These are phyloP conservation scores for Leptobrachium ailaonicum DNA, from an alignment of 2,113 vertebrate species.

Conservation along the genomic window DNA sequence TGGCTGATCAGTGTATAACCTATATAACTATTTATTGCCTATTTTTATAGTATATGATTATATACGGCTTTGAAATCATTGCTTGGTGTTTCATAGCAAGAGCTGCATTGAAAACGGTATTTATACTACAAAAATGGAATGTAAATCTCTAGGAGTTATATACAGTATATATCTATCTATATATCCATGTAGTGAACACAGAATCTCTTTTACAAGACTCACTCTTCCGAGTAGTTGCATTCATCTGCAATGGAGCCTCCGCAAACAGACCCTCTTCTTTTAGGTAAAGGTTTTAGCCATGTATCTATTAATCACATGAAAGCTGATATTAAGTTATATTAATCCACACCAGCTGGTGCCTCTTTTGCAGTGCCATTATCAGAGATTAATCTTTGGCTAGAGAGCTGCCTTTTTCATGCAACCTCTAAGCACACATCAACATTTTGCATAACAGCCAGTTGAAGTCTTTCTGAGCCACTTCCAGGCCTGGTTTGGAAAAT, in stretches of 20 bases:
- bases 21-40: too few species aligned
- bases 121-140: too few species aligned
- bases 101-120: too few species aligned
- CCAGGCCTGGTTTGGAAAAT: conserved; percentile 12
- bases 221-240: neutral
- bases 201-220: too few species aligned
- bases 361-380: conserved; percentile 71
- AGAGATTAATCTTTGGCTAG: conserved; percentile 73
- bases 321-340: conserved; percentile 73
- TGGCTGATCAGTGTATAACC: too few species aligned
- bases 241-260: conserved; percentile 51
- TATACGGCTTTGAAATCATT: too few species aligned
- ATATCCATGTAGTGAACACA: too few species aligned
- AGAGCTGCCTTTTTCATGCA: conserved; percentile 59
- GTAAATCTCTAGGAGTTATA: too few species aligned
- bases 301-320: conserved; percentile 83
- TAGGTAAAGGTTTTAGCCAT: conserved; percentile 63
- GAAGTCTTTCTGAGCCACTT: conserved; percentile 44
- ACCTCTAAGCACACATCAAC: conserved; percentile 53
- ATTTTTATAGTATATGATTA: too few species aligned
- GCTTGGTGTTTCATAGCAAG: too few species aligned
- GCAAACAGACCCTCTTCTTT: conserved; percentile 46
- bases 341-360: conserved; percentile 71
- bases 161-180: too few species aligned
- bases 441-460: conserved; percentile 43